Evolutionary conservation across 2,888 invertebrate genomes (phyloP).

Genomic region (Quadroppia sp.): DNA sequence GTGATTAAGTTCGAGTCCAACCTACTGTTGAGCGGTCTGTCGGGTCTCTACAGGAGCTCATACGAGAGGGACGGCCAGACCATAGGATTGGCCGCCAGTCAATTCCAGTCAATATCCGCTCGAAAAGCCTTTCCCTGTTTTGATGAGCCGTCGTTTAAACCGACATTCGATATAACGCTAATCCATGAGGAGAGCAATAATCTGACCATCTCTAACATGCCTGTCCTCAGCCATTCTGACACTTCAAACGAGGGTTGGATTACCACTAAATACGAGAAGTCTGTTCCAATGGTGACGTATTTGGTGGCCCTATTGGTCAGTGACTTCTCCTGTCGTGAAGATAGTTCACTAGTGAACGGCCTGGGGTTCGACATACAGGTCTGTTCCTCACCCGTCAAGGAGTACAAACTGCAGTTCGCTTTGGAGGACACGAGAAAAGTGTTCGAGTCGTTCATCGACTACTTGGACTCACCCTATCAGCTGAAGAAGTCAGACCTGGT

Average conservation of each 20-base stretch:
- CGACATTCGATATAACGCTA: slow-evolving; percentile 60
- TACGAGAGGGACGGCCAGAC: slow-evolving; percentile 24
- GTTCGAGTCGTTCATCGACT: slow-evolving; percentile 58
- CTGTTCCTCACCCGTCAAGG: slow-evolving; percentile 64
- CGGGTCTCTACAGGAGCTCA: slow-evolving; percentile 34
- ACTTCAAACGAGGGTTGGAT: slow-evolving; percentile 48
- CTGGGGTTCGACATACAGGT: slow-evolving; percentile 56
- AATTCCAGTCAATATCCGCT: slow-evolving; percentile 46
- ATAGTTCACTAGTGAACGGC: neutral
- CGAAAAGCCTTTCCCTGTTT: slow-evolving; percentile 48
- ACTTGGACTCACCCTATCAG: slow-evolving; percentile 78
- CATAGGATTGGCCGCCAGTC: slow-evolving; percentile 41
- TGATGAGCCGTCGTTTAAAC: slow-evolving; percentile 48
- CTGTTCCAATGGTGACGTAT: slow-evolving; percentile 82
- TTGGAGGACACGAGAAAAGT: slow-evolving; percentile 72
- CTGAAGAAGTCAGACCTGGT: slow-evolving; percentile 80
- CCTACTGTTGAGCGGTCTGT: slow-evolving; percentile 11
- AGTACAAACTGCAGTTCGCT: slow-evolving; percentile 64
- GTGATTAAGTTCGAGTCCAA: slow-evolving; percentile 16
- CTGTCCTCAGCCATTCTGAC: slow-evolving; percentile 54
- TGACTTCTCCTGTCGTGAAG: slow-evolving; percentile 60
- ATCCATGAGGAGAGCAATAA: slow-evolving; percentile 60
- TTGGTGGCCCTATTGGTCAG: slow-evolving; percentile 80
- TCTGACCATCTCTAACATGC: slow-evolving; percentile 79
- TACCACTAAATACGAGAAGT: slow-evolving; percentile 23